These are phyloP conservation scores for Deilephila porcellus DNA, from an alignment of 2,888 invertebrate species.

Conservation along the genomic window DNA sequence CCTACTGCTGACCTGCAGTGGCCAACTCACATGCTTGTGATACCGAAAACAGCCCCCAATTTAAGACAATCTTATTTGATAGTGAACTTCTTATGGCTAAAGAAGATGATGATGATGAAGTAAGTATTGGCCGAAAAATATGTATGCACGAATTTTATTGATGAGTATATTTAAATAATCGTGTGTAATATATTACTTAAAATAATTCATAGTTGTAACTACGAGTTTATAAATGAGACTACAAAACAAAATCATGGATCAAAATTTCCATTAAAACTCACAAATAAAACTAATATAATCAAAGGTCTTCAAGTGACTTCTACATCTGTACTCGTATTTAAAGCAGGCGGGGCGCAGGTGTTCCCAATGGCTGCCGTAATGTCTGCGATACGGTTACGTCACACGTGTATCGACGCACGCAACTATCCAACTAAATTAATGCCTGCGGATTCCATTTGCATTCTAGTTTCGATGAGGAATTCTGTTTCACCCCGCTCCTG, in stretches of 20 bases:
- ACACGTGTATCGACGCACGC: conserved; percentile 34
- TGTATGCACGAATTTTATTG: too few relatives aligned
- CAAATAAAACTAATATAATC: not conserved
- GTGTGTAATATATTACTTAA: not conserved
- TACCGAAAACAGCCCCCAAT: too few relatives aligned
- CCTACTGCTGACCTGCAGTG: too few relatives aligned
- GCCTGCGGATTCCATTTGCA: not conserved
- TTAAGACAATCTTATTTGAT: too few relatives aligned
- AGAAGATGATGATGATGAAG: too few relatives aligned
- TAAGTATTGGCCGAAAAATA: too few relatives aligned
- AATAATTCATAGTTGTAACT: not conserved
- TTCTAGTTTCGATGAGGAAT: not conserved
- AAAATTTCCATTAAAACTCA: not conserved
- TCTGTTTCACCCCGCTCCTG: not conserved
- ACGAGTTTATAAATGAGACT: not conserved
- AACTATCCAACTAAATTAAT: conserved; percentile 24
- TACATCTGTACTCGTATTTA: conserved; percentile 44
- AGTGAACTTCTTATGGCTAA: too few relatives aligned
- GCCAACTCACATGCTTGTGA: too few relatives aligned
- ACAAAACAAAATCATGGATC: too few relatives aligned
- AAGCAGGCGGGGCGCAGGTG: conserved; percentile 53
- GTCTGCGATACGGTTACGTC: conserved; percentile 46
- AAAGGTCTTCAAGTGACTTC: conserved; percentile 35
- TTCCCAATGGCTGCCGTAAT: conserved; percentile 48
- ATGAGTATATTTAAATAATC: not conserved